Conservation (phyloP, 2,797 vertebrate species). For the Cheirogaleus major region DNA sequence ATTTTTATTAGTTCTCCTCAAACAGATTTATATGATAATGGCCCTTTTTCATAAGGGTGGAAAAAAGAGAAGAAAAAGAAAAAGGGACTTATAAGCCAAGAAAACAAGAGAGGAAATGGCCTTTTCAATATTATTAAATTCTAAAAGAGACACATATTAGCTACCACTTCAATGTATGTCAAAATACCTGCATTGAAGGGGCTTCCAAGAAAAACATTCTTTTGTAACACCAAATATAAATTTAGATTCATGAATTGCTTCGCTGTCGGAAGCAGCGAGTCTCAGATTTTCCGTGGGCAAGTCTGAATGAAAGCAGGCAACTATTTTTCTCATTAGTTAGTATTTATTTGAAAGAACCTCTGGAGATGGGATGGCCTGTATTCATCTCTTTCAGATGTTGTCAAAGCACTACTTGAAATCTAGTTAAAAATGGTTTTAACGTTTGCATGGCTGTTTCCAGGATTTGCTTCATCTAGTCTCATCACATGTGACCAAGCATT, state of each 20-base stretch:
- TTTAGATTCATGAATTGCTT: background rate
- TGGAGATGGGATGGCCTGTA: background rate
- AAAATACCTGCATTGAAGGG: background rate
- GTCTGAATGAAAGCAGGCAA: background rate
- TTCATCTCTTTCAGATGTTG: background rate
- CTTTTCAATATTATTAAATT: constrained; percentile 15
- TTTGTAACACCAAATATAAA: constrained; percentile 22
- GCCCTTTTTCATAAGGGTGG: background rate
- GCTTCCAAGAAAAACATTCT: constrained; percentile 10
- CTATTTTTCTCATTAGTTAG: background rate
- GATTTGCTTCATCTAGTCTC: background rate
- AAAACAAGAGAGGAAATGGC: background rate
- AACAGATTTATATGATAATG: constrained; percentile 65
- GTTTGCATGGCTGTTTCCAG: background rate
- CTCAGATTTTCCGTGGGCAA: background rate
- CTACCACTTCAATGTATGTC: background rate
- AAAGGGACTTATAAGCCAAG: background rate
- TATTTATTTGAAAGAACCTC: background rate
- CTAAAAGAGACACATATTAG: background rate
- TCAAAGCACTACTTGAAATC: background rate
- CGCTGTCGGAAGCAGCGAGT: background rate
- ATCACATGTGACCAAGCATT: rapidly evolving
- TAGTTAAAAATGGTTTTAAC: constrained; percentile 5
- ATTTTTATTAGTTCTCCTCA: constrained; percentile 66
- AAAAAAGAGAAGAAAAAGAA: background rate